Percentiles rank a stretch among this genome's conserved stretches.
These are phyloP conservation scores for Vesta saturnalis DNA, from an alignment of 2,888 invertebrate genomes.

Conservation along the genomic window DNA sequence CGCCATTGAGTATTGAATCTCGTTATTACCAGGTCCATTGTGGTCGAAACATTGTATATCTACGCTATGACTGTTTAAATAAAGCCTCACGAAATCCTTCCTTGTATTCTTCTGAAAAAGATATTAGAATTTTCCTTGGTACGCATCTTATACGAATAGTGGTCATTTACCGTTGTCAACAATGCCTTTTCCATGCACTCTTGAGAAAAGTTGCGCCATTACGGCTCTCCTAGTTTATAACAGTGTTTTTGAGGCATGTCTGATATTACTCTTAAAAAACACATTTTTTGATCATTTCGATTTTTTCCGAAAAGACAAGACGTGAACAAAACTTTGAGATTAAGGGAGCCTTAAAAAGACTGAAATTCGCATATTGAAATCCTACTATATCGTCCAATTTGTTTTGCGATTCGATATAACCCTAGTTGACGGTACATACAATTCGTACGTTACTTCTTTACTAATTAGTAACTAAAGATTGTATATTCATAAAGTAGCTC, in stretches of 20 bases:
- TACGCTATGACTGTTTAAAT: neutral
- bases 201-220: slow-evolving; percentile 22
- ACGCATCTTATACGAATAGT: neutral
- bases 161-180: slow-evolving; percentile 13
- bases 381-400: neutral
- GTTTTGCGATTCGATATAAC: neutral
- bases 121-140: neutral
- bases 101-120: neutral
- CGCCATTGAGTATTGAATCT: too few species aligned
- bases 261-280: slow-evolving; percentile 13
- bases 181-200: slow-evolving; percentile 21
- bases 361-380: neutral
- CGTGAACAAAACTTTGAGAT: neutral
- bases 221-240: slow-evolving; percentile 22
- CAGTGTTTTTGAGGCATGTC: slow-evolving; percentile 20
- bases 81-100: neutral
- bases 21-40: too few species aligned
- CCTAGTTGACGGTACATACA: neutral
- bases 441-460: too few species aligned
- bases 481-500: too few species aligned
- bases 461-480: too few species aligned
- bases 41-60: neutral
- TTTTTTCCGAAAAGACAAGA: slow-evolving; percentile 17
- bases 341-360: neutral
- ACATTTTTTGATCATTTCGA: slow-evolving; percentile 8